These are phyloP conservation scores for Ceyx erithaca DNA, from an alignment of 2,797 vertebrate species.

Conservation along the genomic window DNA sequence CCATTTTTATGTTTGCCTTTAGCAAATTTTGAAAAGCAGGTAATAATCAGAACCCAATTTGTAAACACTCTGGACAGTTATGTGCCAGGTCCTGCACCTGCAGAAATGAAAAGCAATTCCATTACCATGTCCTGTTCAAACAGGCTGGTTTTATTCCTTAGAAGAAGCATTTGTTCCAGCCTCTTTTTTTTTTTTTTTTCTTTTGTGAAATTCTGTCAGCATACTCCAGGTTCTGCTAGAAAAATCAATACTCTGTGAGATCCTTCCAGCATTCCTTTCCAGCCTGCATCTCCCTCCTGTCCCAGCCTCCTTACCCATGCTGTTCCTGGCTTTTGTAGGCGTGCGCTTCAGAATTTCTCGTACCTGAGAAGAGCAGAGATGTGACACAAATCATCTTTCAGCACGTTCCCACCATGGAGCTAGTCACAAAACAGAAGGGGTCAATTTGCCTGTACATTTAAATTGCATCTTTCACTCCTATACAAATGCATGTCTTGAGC, in stretches of 20 bases:
- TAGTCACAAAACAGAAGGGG: background rate
- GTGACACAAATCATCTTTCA: background rate
- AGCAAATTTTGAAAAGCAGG: slow-evolving; percentile 13
- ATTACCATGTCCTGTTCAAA: too few species aligned
- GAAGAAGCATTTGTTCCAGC: background rate
- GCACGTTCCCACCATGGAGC: background rate
- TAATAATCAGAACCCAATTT: background rate
- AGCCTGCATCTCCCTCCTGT: too few species aligned
- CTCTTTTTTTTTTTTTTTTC: background rate
- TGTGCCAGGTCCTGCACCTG: background rate
- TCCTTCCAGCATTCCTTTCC: background rate
- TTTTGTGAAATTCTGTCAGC: background rate
- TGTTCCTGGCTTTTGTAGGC: slow-evolving; percentile 85
- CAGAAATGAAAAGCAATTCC: background rate
- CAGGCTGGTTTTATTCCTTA: background rate
- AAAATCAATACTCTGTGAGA: background rate
- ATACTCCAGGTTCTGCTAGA: background rate
- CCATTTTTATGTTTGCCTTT: background rate
- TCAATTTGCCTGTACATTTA: background rate
- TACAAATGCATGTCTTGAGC: background rate
- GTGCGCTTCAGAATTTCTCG: slow-evolving; percentile 96
- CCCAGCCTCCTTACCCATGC: slow-evolving; percentile 85
- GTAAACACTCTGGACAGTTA: background rate
- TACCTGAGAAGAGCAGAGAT: slow-evolving; percentile 80
- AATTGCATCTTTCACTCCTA: background rate